Conservation (phyloP, 2,113 vertebrate genomes). For the Canis aureus region DNA sequence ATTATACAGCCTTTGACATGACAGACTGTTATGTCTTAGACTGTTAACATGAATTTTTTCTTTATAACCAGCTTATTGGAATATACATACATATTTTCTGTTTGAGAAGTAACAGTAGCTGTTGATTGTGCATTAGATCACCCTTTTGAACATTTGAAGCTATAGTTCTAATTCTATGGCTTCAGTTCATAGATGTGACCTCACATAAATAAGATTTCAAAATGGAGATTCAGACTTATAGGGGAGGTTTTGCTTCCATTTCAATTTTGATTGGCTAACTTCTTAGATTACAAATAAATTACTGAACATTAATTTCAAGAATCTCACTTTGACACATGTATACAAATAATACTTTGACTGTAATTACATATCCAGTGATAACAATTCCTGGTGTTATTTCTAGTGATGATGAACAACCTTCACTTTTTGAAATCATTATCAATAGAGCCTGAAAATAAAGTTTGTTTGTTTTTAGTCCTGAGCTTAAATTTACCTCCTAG, state of each 20-base stretch:
- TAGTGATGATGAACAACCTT: not conserved
- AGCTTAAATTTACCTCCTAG: conserved; percentile 20
- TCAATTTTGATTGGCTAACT: conserved; percentile 29
- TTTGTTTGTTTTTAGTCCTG: not conserved
- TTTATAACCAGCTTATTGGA: not conserved
- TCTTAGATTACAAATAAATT: conserved; percentile 28
- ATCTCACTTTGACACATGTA: not conserved
- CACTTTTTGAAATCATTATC: conserved; percentile 8
- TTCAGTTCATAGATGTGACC: not conserved
- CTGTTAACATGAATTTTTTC: not conserved
- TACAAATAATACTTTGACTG: not conserved
- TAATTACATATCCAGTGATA: not conserved
- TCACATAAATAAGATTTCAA: not conserved
- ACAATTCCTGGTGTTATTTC: not conserved
- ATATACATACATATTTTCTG: not conserved
- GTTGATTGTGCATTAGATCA: not conserved
- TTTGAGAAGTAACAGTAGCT: not conserved
- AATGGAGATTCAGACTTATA: conserved; percentile 24
- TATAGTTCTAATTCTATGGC: not conserved
- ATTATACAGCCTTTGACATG: not conserved
- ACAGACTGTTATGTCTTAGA: not conserved
- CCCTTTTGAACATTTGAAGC: not conserved
- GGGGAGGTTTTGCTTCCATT: not conserved
- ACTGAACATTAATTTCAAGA: not conserved
- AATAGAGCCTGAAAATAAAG: conserved; percentile 14